Evolutionary conservation across 1,140 invertebrate genomes (phyloP), one percentile per base, ranked within the genome.

Genomic region (Calycopis cecrops): DNA sequence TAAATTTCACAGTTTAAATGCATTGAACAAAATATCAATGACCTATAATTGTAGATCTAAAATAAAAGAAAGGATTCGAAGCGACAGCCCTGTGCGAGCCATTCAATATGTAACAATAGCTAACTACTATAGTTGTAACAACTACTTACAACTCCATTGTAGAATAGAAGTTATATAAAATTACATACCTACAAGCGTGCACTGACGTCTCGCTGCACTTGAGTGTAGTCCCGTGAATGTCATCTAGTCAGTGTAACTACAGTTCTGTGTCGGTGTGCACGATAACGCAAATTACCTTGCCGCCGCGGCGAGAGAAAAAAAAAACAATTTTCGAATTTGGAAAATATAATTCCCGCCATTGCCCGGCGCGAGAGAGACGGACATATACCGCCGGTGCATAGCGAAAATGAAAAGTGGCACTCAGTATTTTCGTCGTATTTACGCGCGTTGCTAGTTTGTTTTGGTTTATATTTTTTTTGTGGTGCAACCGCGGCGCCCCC

Each of bases 341-440:
- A 65, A 75, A 80, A 70, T 64, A 66, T 62, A 67, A 76, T 70
- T 73, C 73, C 60, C 63, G 71, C 65, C 59, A 52, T 60, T 55
- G 35, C 49, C 61, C 52, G 61, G 82, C 40, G 72, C 21, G 76
- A 83, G 67, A 78, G 80, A 74, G 82, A 85, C 74, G 61, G 56
- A 59, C 48, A 55, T 66, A 71, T 10, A 49, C 69, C 60, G 54
- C 65, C 79, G 76, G 73, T 85, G 81, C 77, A 82, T 82, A 82
- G 78, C 67, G 71, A 79, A 83, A 78, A 83, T 85, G 82, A 82
- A 83, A 85, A 83, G 79, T 83, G 79, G 75, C 82, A 79, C 79
- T 82, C 69, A 82, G 80, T 85, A 79, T 82, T 73, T 85, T 83
- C 68, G 77, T 74, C 76, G 82, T 85, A 79, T 85, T 85, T 85